phyloP scores from a whole-genome alignment of 53 echinoderm and acorn worm species.

The Echinometra lucunter region DNA sequence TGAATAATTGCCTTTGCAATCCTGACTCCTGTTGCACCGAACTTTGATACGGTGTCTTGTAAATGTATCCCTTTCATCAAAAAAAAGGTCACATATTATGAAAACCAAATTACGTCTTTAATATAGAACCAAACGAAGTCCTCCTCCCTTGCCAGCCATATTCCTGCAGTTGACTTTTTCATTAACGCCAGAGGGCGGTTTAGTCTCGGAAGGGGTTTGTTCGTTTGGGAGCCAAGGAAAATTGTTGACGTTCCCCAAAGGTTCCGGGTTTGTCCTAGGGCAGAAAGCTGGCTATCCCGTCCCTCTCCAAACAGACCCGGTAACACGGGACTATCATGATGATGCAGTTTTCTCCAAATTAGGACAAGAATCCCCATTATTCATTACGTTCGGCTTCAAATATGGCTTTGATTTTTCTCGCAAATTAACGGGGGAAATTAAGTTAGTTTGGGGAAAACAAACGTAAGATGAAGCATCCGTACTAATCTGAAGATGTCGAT shows the following conservation, averaged over 20 bases:
- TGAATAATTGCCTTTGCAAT: background rate
- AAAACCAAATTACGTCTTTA: background rate
- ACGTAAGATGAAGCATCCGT: slow-evolving; percentile 34
- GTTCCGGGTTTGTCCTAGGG: slow-evolving; percentile 12
- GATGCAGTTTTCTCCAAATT: slow-evolving; percentile 3
- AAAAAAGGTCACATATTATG: background rate
- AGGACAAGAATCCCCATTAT: slow-evolving; percentile 5
- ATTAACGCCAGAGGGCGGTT: slow-evolving; percentile 65
- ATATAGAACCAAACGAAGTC: background rate
- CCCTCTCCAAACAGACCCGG: background rate
- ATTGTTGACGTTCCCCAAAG: slow-evolving; percentile 53
- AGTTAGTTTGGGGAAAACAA: slow-evolving; percentile 1
- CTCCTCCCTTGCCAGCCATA: background rate
- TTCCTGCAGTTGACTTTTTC: slow-evolving; percentile 11
- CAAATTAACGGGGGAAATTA: slow-evolving; percentile 20
- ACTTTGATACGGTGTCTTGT: background rate
- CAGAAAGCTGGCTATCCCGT: background rate
- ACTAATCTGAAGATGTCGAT: slow-evolving; percentile 1
- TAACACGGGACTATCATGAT: slow-evolving; percentile 14
- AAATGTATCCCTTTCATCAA: background rate
- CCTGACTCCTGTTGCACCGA: background rate
- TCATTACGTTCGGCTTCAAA: background rate
- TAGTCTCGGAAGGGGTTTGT: slow-evolving; percentile 48
- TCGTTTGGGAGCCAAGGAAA: slow-evolving; percentile 47
- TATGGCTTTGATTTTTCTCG: slow-evolving; percentile 20